Evolutionary conservation across 1,140 invertebrate species (phyloP), one percentile per base, ranked within the genome.

Genomic region (Pseudomyrmex sp.): DNA sequence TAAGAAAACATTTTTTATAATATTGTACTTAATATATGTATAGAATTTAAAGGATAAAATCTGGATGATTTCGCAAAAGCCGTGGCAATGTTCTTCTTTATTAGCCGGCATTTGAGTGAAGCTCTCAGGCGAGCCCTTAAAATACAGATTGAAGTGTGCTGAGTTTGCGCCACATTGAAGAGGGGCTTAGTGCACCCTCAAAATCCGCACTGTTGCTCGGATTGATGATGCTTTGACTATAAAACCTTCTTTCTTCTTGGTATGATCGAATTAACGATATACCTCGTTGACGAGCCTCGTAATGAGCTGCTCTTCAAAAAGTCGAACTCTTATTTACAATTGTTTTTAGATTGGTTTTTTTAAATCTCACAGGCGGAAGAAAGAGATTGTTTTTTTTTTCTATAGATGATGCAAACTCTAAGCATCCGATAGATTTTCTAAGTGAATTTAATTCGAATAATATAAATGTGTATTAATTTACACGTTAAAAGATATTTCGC

Each of bases 101-200:
- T 80, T 72, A 80, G 46, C 20, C 54, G 44, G 35, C 35, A n/a
- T 72, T 72, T 80, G 63, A 70, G 54, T 50, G 76, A 70, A 70
- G 13, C 66, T 80, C 66, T 80, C 66, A 48, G 59, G 66, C 46
- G 12, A 52, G 20, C 7, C 10, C 56, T 80, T 59, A 46, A 80
- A 72, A 80, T 70, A 70, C 65, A 70, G 7, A 20, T 72, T 58
- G 54, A 80, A 80, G 56, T 59, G 44, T 80, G 76, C 76, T 80
- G 76, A 80, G 66, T 80, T 59, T 54, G 66, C 76, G 18, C 7
- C 15, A 48, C 46, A 15, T 46, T 80, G 20, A 59, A 80, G 35
- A 59, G 44, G 23, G n/a, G 44, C 15, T 79, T 70, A 79, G 65
- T 15, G 20, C 35, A 54, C 65, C 52, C 65, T 79, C 15, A 35